phyloP scores from a whole-genome alignment of 2,797 vertebrate species.

The Centroberyx gerrardi region DNA sequence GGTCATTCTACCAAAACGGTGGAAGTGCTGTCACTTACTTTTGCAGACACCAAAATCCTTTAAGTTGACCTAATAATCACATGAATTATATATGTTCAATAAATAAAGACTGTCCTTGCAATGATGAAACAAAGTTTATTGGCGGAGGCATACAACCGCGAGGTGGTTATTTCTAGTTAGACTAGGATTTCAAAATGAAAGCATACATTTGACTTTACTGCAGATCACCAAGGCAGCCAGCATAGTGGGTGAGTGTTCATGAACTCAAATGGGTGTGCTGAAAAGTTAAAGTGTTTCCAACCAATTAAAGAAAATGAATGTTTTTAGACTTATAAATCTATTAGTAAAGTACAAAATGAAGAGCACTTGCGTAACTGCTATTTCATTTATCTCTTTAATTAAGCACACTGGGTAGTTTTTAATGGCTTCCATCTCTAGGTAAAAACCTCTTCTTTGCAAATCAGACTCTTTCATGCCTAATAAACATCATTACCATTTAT shows the following conservation, averaged over 20 bases:
- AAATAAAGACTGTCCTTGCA: no score
- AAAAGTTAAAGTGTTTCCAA: constrained; percentile 16
- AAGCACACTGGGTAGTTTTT: constrained; percentile 55
- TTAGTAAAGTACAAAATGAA: constrained; percentile 1
- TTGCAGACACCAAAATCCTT: no score
- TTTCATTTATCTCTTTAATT: constrained; percentile 69
- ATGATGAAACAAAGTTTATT: no score
- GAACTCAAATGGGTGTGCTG: not conserved
- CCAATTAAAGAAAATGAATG: constrained; percentile 37
- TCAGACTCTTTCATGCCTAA: constrained; percentile 24
- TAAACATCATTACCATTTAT: constrained; percentile 39
- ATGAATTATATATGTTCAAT: no score
- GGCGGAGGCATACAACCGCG: no score
- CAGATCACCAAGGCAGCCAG: no score
- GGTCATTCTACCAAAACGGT: no score
- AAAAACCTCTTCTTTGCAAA: constrained; percentile 30
- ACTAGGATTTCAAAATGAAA: not conserved
- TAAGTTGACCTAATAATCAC: no score
- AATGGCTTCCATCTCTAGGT: constrained; percentile 41
- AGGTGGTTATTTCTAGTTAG: no score
- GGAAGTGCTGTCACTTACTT: no score
- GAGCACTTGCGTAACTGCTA: constrained; percentile 19
- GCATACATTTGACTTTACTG: not conserved
- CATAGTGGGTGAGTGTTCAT: not conserved
- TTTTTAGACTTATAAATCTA: constrained; percentile 34